Conservation (phyloP, 2,888 invertebrate genomes). For the Nephrotoma flavescens region DNA sequence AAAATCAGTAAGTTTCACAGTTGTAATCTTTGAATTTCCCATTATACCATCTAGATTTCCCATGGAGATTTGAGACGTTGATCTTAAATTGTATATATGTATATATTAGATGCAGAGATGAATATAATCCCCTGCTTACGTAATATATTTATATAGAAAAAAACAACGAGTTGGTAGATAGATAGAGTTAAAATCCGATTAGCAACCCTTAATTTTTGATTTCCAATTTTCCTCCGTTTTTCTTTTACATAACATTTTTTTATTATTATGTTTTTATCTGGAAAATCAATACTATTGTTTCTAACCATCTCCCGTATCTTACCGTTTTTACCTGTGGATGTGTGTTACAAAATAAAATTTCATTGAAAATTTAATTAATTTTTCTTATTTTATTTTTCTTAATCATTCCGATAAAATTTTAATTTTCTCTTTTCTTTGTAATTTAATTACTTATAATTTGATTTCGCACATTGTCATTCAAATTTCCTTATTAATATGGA, state of each 20-base stretch:
- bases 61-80: neutral
- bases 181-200: neutral
- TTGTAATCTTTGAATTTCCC: neutral
- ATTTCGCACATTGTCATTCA: neutral
- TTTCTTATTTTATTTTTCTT: neutral
- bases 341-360: neutral
- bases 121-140: neutral
- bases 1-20: neutral
- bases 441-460: neutral
- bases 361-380: neutral
- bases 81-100: neutral
- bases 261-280: neutral
- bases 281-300: neutral
- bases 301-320: neutral
- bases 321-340: neutral
- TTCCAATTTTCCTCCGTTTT: neutral
- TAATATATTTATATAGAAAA: neutral
- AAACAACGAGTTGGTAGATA: neutral
- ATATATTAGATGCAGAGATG: neutral
- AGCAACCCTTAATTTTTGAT: neutral
- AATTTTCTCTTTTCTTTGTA: neutral
- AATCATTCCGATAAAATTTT: too few species aligned
- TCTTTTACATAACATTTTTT: neutral
- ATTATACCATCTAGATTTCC: neutral
- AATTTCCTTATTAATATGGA: neutral